Evolutionary conservation across 2,797 vertebrate genomes (phyloP), one percentile per base, ranked within the genome.

Genomic region (Chiloscyllium punctatum): DNA sequence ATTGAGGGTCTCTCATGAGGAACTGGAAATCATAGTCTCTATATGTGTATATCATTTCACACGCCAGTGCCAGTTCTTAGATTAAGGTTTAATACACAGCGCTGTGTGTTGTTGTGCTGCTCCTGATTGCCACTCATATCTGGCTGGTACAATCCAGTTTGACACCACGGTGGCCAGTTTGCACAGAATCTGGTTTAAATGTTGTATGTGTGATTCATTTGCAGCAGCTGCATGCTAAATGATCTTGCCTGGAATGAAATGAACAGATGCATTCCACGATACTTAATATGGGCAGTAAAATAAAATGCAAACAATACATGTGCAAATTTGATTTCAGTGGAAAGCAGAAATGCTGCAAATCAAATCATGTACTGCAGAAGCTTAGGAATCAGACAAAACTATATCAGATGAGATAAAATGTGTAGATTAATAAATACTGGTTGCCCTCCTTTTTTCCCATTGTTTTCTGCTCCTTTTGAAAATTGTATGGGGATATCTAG

Each of bases 1-100:
- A 95, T 72, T 95, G 94, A 94, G 94, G 11, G 27, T 57, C 71
- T 95, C 71, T 95, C 69, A 95, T 74, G 71, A 95, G 94, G 94
- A 95, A 77, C 71, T 77, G 48, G 71, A 94, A 95, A 95, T 77
- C 18, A 48, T 53, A 95, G 71, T 33, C 27, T 74, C 25, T 57
- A 30, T 57, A 48, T n/a, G 1, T 74, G 48, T 48, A 95, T 77
- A 71, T 72, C 94, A 95, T 95, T 95, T 77, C 69, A 27, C 94
- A 94, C 94, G 74, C 48, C 94, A 53, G 42, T 95, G 94, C 71
- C 48, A 95, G 48, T 30, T 77, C 77, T 53, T n/a, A 77, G 71
- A 42, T 68, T 2, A 18, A 74, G 48, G 42, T 94, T 94, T 74
- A 51, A 72, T 30, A 53, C 71, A 77, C 7, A 74, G 90, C 57